Evolutionary conservation across 1,140 invertebrate genomes (phyloP).

Genomic region (Trachymyrmex septentrionalis): DNA sequence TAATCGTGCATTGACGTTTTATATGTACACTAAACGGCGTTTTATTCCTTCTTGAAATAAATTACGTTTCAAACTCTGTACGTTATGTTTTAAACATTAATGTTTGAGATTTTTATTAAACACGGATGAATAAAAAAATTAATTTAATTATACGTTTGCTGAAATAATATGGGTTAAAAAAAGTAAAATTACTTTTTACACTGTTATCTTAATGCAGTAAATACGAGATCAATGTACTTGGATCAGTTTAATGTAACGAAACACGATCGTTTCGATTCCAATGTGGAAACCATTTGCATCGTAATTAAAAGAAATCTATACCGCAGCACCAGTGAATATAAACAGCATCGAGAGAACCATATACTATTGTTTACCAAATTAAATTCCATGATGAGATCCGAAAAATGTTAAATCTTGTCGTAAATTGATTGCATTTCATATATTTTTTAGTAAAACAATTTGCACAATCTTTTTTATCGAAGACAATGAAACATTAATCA

Average conservation of each 20-base stretch:
- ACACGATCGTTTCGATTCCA: slow-evolving; percentile 24
- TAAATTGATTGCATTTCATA: slow-evolving; percentile 10
- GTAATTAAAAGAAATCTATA: slow-evolving; percentile 36
- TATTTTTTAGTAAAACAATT: background rate
- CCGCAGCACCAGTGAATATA: background rate
- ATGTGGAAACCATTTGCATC: slow-evolving; percentile 9
- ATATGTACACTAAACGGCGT: background rate
- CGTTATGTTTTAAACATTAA: background rate
- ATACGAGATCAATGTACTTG: background rate
- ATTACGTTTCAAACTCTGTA: background rate
- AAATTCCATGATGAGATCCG: background rate
- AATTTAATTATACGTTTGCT: slow-evolving; percentile 16
- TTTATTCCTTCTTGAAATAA: background rate
- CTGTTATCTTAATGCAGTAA: background rate
- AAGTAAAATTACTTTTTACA: background rate
- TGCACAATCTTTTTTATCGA: background rate
- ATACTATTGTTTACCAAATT: background rate
- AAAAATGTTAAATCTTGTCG: slow-evolving; percentile 19
- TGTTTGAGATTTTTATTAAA: background rate
- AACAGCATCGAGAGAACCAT: background rate
- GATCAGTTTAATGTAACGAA: slow-evolving; percentile 2
- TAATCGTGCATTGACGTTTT: background rate
- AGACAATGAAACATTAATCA: background rate
- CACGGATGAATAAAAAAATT: background rate
- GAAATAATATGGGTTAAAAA: background rate